Evolutionary conservation across 2,888 invertebrate species (phyloP), one percentile per base, ranked within the genome.

Genomic region (Timandra comae): DNA sequence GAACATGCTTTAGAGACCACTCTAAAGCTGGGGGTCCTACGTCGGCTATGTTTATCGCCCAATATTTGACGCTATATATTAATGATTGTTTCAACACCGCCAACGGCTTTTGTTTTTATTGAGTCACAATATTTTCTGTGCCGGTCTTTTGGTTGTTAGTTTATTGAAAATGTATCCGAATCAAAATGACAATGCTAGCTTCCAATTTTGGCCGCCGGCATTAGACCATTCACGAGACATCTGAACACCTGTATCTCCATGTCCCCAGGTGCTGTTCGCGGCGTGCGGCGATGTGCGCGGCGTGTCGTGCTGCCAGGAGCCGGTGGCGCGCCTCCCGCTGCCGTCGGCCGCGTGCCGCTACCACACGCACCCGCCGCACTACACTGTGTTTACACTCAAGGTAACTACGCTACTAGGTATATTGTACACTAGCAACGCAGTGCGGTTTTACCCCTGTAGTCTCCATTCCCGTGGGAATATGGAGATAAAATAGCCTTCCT

Each of bases 271-370:
- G 35, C 70, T 97, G 39, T 97, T 93, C 74, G 86, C 88, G 42
- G 87, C 92, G 0, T 97, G 97, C 68, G 91, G 92, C 12, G 91
- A 91, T 35, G 73, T 87, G 9, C 89, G 91, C 37, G 92, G 91
- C 21, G 91, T 93, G 36, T 82, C 89, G 12, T 79, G 90, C 35
- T 95, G 95, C 54, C 87, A 87, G 44, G 94, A 93, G 52, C 91
- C 93, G 1, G 87, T 92, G 8, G 87, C 91, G 3, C 87, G 87
- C 19, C 87, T 93, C 39, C 92, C 80, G 5, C 50, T 71, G 21
- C 91, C 92, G 38, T 87, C 89, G 30, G 73, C 88, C 7, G 87
- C 88, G 2, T 94, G 94, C 58, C 87, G 91, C 1, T 89, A 93
- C 49, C 94, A 94, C 64, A 87, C 90, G 57, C 88, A 88, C 43